Evolutionary conservation across 2,888 invertebrate genomes (phyloP).

Genomic region (Phrixothrix hirtus): DNA sequence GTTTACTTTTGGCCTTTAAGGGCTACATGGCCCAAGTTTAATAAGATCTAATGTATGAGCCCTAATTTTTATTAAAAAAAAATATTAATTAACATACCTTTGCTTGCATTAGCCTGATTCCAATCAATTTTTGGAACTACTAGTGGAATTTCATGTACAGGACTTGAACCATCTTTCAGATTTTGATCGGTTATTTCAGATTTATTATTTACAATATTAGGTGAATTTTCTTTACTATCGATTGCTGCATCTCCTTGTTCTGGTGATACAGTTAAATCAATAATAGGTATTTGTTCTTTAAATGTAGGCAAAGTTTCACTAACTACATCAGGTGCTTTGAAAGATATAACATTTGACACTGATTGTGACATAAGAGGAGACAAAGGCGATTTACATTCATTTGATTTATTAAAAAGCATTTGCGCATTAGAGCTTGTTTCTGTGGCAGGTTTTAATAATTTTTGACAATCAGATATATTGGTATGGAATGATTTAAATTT

Average conservation of each 20-base stretch:
- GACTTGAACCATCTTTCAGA: constrained; percentile 63
- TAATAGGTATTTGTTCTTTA: constrained; percentile 23
- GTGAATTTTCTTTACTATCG: background rate
- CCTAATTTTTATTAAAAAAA: too few relatives aligned
- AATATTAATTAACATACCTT: constrained; percentile 44
- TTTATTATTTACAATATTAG: constrained; percentile 22
- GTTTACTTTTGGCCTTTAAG: too few relatives aligned
- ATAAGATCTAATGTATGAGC: too few relatives aligned
- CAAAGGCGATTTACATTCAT: constrained; percentile 52
- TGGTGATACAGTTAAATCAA: constrained; percentile 24
- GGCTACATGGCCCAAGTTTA: too few relatives aligned
- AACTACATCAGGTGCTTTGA: constrained; percentile 15
- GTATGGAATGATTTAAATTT: constrained; percentile 83
- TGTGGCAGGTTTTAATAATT: constrained; percentile 76
- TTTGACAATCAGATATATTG: constrained; percentile 87
- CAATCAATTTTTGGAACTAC: constrained; percentile 66
- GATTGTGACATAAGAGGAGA: constrained; percentile 43
- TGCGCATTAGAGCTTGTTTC: constrained; percentile 72
- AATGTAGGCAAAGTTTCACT: constrained; percentile 1
- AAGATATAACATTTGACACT: constrained; percentile 10
- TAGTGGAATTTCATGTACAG: constrained; percentile 66
- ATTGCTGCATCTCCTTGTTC: constrained; percentile 26
- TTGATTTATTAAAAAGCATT: constrained; percentile 61
- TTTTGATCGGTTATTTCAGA: too few relatives aligned
- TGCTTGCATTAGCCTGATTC: constrained; percentile 43